Evolutionary conservation across 1,140 invertebrate genomes (phyloP), one percentile per base, ranked within the genome.

Genomic region (Drosophila ananassae): DNA sequence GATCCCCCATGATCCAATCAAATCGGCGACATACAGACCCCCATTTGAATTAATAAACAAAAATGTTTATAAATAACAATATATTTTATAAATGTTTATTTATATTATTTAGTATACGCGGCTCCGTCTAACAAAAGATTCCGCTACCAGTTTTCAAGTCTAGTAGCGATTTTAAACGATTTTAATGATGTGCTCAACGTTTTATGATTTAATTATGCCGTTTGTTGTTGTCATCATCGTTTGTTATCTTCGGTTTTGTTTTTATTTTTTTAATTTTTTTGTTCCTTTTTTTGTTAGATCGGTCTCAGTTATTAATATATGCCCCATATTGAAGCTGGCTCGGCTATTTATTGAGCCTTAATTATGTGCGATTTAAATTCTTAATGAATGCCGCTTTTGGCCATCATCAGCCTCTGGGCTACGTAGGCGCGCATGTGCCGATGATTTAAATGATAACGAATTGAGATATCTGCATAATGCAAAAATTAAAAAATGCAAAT

Each of bases 11-110:
- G 72, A 85, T 87, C 83, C 75, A 85, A 85, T 85, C 82, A 85
- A 81, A 77, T 61, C 73, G 68, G 61, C 74, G 63, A 73, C 74
- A 67, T 32, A 67, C 63, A 79, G 82, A 80, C 78, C 82, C 62
- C 82, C 83, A 89, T 87, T 87, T 73, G 82, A 87, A 89, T 87
- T 82, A 89, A 87, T 87, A 83, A 89, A 89, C 82, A 89, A 71
- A 78, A 39, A 63, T 76, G 59, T 81, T 82, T 74, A 87, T 89
- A 72, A 89, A 87, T 74, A 80, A 80, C 73, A 80, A 84, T 84
- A 64, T 64, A 74, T 74, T 74, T 74, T 74, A 74, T 73, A 63
- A 64, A 74, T 74, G 58, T 57, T 64, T 74, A 74, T 74, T 64
- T 73, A 74, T 74, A 56, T 74, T 58, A 30, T 47, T 59, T 67